Percentiles rank a stretch among this genome's conserved stretches.
Evolutionary conservation across 2,888 invertebrate species (phyloP).

Genomic region (Diarsia brunnea): DNA sequence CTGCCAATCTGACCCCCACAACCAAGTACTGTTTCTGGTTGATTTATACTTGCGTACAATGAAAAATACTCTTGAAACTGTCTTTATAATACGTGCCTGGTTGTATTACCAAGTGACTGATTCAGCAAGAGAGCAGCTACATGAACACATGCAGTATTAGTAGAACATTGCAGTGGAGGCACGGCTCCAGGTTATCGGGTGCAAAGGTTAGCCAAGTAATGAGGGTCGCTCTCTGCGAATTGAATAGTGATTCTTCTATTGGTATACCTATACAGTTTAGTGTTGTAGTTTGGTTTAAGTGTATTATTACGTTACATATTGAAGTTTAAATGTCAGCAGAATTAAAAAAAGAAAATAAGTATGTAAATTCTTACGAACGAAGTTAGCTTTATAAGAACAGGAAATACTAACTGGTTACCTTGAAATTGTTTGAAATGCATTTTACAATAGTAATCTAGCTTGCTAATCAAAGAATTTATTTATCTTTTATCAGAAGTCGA

Average conservation of each 20-base stretch:
- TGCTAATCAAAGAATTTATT: not conserved
- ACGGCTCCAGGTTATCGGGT: slow-evolving; percentile 56
- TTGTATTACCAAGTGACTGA: not conserved
- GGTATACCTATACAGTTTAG: slow-evolving; percentile 33
- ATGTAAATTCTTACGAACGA: not conserved
- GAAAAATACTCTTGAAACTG: not conserved
- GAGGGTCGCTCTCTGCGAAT: slow-evolving; percentile 47
- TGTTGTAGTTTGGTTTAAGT: slow-evolving; percentile 9
- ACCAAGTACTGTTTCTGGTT: too few species aligned
- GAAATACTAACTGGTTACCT: too few species aligned
- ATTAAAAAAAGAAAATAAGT: not conserved
- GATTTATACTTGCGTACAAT: too few species aligned
- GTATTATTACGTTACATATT: not conserved
- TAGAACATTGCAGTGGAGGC: slow-evolving; percentile 44
- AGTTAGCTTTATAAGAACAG: not conserved
- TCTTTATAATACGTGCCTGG: not conserved
- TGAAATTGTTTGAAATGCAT: not conserved
- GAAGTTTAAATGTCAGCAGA: not conserved
- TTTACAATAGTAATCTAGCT: not conserved
- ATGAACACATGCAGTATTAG: slow-evolving; percentile 43
- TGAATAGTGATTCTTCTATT: slow-evolving; percentile 57
- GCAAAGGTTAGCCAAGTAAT: slow-evolving; percentile 61
- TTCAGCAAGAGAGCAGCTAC: slow-evolving; percentile 29
- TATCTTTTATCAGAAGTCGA: not conserved
- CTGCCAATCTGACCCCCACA: too few species aligned